Evolutionary conservation across 1,140 invertebrate genomes (phyloP).

Genomic region (Trichonephila clavata): DNA sequence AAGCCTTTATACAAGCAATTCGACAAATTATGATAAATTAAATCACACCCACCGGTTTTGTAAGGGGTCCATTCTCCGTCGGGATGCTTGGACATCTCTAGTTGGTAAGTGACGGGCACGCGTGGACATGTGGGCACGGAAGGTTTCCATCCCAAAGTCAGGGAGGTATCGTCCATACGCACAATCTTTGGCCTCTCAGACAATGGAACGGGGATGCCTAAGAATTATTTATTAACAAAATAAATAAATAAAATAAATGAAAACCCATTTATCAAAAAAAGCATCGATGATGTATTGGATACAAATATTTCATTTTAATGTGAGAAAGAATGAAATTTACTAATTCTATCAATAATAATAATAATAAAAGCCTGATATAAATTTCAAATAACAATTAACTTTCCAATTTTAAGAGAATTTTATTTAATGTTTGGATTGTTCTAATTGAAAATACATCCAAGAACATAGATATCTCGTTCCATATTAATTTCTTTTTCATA

Average conservation of each 20-base stretch:
- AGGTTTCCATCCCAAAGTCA: conserved; percentile 95
- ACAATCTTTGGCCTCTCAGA: conserved; percentile 93
- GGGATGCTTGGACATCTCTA: conserved; percentile 95
- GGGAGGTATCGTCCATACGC: conserved; percentile 90
- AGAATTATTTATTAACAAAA: background rate
- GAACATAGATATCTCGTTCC: background rate
- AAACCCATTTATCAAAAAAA: too few species aligned
- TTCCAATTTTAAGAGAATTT: too few species aligned
- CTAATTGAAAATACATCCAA: background rate
- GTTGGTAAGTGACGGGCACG: conserved; percentile 93
- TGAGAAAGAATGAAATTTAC: too few species aligned
- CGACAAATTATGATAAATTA: background rate
- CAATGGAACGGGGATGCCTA: conserved; percentile 88
- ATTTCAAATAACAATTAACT: too few species aligned
- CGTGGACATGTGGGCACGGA: conserved; percentile 90
- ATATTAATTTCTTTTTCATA: background rate
- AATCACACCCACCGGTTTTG: conserved; percentile 83
- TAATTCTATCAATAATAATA: too few species aligned
- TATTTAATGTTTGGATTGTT: background rate
- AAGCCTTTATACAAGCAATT: too few species aligned
- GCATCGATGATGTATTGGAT: too few species aligned
- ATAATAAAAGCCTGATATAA: too few species aligned
- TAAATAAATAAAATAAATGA: too few species aligned
- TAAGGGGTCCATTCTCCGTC: conserved; percentile 93
- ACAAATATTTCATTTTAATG: too few species aligned